These are phyloP conservation scores for Tiliacea citrago DNA, from an alignment of 2,888 invertebrate species.

Conservation along the genomic window DNA sequence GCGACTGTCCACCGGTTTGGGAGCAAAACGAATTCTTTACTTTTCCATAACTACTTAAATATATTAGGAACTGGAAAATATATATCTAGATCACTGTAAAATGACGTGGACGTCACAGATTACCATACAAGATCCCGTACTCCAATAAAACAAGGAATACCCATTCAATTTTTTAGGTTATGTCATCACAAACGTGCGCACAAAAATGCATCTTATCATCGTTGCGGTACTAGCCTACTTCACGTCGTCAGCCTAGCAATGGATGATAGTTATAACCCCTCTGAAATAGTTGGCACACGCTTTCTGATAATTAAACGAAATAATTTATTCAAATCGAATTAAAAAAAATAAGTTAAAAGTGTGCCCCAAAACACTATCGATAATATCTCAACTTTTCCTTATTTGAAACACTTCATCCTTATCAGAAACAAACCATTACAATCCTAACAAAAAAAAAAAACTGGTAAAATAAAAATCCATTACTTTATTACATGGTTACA, in stretches of 20 bases:
- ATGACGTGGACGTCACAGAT: background rate
- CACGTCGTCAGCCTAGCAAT: background rate
- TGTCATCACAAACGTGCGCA: background rate
- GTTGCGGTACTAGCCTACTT: background rate
- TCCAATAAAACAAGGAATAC: background rate
- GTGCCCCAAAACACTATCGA: background rate
- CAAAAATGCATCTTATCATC: conserved; percentile 11
- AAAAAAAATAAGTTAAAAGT: background rate
- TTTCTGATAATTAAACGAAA: conserved; percentile 5
- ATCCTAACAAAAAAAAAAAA: background rate
- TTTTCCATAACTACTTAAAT: conserved; percentile 34
- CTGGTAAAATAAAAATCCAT: background rate
- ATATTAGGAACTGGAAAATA: conserved; percentile 13
- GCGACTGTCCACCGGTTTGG: conserved; percentile 17
- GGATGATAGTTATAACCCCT: background rate
- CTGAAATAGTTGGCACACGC: background rate
- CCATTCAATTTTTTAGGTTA: background rate
- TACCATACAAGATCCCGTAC: background rate
- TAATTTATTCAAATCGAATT: conserved; percentile 5
- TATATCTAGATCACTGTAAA: conserved; percentile 7
- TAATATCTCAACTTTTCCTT: conserved; percentile 47
- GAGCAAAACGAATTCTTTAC: conserved; percentile 13
- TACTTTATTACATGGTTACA: background rate
- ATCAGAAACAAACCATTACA: conserved; percentile 17
- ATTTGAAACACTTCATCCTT: conserved; percentile 31